These are phyloP conservation scores for Rhabdophis nuchalis DNA, from an alignment of 2,797 vertebrate genomes.

Conservation along the genomic window DNA sequence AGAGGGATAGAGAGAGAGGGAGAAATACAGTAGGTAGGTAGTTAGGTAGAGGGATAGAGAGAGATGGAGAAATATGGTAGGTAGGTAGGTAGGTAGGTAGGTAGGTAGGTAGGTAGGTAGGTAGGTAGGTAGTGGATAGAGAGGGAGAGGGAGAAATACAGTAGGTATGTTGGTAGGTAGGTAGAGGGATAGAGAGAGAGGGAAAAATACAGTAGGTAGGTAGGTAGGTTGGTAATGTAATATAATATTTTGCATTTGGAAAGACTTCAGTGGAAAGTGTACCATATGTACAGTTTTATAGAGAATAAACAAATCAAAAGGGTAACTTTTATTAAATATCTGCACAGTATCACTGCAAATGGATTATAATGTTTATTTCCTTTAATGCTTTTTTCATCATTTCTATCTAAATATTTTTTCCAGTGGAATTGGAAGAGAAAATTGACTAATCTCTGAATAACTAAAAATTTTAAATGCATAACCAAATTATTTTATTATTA, in stretches of 20 bases:
- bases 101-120: no score
- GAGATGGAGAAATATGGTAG: no score
- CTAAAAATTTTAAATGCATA: conserved; percentile 67
- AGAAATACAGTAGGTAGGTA: no score
- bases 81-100: no score
- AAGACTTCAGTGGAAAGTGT: neutral
- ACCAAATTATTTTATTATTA: conserved; percentile 66
- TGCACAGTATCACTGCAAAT: conserved; percentile 24
- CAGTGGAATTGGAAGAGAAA: conserved; percentile 55
- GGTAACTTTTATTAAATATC: conserved; percentile 60
- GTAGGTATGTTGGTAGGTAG: no score
- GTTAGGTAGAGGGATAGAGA: no score
- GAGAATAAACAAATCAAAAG: conserved; percentile 56
- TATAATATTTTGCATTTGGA: neutral
- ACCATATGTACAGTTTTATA: conserved; percentile 34
- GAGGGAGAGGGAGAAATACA: no score
- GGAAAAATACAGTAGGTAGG: no score
- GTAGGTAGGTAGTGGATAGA: no score
- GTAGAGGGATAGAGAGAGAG: no score
- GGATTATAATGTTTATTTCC: neutral
- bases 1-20: no score
- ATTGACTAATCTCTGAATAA: conserved; percentile 63
- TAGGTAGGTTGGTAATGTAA: no score
- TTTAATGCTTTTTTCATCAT: neutral
- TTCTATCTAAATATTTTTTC: neutral